Base-by-base conservation (phyloP, 2,113 vertebrate species). In the Cinclus mexicanus region DNA sequence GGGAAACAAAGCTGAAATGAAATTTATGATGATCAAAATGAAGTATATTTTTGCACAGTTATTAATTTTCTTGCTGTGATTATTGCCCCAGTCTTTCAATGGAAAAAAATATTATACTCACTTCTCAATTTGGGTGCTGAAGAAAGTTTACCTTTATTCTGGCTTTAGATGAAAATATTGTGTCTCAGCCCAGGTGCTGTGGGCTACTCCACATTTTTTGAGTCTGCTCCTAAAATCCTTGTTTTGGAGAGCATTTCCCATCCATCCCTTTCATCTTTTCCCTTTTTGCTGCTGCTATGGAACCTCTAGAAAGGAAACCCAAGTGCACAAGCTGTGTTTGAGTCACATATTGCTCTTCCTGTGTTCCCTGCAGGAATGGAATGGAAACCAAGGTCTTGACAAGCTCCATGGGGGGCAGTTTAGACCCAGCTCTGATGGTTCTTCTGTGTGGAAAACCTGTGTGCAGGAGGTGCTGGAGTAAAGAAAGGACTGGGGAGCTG, bases 1-100 rank as follows among this genome's bases (percentile, higher is more conserved):
- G 41, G 49, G 70, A 96, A 91, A 90, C 82, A 94, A 93, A 88
- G 12, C 65, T 88, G 79, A 87, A 91, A 72, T 83, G 4, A 87
- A 94, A 91, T 71, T 82, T 69, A 71, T 71, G 24, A 68, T 46
- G 12, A 85, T 56, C 35, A 82, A 64, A 95, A 93, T 64, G 22
- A 92, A 91, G 42, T 29, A 39, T 31, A 14, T 46, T 46, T 63
- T 91, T 70, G 41, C 47, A 4, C 28, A 60, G 31, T 63, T 77
- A 31, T 21, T 63, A 1, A 70, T 63, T 91, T 91, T 63, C 21
- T 82, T 59, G 11, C 50, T 75, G 3, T 59, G 29, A 78, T 93
- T 75, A 88, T 52, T 90, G 31, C 37, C n/a, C 12, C 42, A 33
- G 6, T 79, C 61, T 49, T 94, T 76, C 35, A 52, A 71, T 33